Evolutionary conservation across 2,888 invertebrate species (phyloP), one percentile per base, ranked within the genome.

Genomic region (Erebia palarica): DNA sequence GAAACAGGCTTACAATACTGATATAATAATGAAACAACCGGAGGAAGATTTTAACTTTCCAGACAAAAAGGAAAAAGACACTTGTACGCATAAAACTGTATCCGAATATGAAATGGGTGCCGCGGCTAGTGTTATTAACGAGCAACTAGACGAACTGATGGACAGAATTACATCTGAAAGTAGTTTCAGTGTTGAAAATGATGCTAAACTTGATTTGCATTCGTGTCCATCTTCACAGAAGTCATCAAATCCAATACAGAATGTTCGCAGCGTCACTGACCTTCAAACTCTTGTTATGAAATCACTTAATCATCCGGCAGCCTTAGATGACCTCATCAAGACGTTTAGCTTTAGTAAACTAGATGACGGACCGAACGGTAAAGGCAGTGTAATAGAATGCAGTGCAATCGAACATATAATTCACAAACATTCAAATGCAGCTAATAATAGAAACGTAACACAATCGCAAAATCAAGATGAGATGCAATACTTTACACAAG

Each of bases 131-230:
- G 75, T 80, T 8, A 78, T 85, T 14, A 82, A 79, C 9, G 80
- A 76, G 44, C 83, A 86, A 69, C 73, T 87, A 70, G 82, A 86
- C 8, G 81, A 83, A 18, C 71, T 86, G 44, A 73, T 84, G 18
- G 80, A 86, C 27, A 80, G 76, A 76, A 79, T 86, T 53, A 76
- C 78, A 49, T 80, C 81, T 11, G 78, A 77, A 44, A 58, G 76
- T n/a, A 76, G 74, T 63, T 65, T 64, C 3, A 75, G 72, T 64
- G 70, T 71, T 9, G 78, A 76, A 70, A 74, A 75, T 21, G n/a
- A 57, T 36, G n/a, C 53, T 16, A 76, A 60, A 65, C 53, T 44
- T 53, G 27, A 70, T 21, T 73, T 72, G 8, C 64, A 68, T 55
- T 73, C 73, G 5, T 61, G 70, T 18, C 21, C 63, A 61, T 72